Conservation (phyloP, 2,797 vertebrate species). For the Notoglanidium macrostoma region DNA sequence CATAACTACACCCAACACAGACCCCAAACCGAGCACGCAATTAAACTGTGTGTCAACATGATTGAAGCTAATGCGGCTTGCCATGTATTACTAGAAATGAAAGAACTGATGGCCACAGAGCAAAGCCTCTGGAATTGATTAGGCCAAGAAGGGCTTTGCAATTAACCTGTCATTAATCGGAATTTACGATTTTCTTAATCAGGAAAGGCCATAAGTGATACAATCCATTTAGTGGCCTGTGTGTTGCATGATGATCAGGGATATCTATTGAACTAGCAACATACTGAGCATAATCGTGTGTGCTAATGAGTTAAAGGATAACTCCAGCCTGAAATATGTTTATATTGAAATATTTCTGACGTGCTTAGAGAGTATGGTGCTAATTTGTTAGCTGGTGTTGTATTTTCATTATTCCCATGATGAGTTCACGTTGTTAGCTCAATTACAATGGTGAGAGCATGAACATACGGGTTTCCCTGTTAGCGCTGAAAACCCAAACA, state of each 20-base stretch:
- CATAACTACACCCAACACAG: constrained; percentile 9
- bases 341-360: neutral
- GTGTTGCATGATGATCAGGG: constrained; percentile 5
- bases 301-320: neutral
- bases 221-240: constrained; percentile 3
- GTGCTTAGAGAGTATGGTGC: neutral
- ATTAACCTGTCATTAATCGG: constrained; percentile 36
- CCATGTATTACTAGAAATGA: constrained; percentile 16
- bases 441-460: no score
- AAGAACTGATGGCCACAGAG: constrained; percentile 33
- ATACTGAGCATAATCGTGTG: neutral
- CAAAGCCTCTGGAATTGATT: constrained; percentile 23
- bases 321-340: neutral
- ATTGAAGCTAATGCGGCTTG: constrained; percentile 37
- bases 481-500: neutral
- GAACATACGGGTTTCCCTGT: neutral
- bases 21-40: neutral
- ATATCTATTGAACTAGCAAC: neutral
- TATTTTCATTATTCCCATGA: neutral
- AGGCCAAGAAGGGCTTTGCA: constrained; percentile 2
- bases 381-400: neutral
- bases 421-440: neutral
- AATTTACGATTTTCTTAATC: constrained; percentile 30
- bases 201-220: constrained; percentile 15
- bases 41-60: constrained; percentile 26